Evolutionary conservation across 2,888 invertebrate genomes (phyloP).

Genomic region (Tridacna crocea): DNA sequence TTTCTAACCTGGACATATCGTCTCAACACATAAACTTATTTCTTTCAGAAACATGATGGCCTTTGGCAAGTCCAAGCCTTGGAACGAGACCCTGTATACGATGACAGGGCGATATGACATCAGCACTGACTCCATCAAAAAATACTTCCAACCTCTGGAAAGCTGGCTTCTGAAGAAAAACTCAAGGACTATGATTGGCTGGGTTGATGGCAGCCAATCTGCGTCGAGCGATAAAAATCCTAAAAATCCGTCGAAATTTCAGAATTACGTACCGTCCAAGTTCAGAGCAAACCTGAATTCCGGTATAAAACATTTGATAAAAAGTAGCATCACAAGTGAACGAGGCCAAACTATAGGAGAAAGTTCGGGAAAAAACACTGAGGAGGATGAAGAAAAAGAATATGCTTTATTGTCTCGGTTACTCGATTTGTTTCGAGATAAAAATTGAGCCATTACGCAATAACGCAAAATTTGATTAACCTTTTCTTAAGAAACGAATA

Average conservation of each 20-base stretch:
- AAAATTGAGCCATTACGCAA: neutral
- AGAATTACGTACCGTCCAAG: no score
- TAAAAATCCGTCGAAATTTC: neutral
- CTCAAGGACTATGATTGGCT: conserved; percentile 46
- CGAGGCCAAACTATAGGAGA: no score
- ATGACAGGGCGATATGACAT: conserved; percentile 89
- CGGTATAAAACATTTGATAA: no score
- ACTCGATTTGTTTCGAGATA: neutral
- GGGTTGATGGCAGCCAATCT: conserved; percentile 42
- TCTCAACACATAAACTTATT: no score
- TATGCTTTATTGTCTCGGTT: neutral
- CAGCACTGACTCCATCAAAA: conserved; percentile 90
- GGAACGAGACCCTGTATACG: conserved; percentile 90
- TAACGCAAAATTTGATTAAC: no score
- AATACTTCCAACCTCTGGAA: conserved; percentile 92
- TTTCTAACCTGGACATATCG: no score
- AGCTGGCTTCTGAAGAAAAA: conserved; percentile 87
- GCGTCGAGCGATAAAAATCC: neutral
- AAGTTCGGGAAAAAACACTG: neutral
- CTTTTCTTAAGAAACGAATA: no score
- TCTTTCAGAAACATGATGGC: conserved; percentile 82
- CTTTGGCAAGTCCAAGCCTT: conserved; percentile 85
- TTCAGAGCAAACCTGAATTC: no score
- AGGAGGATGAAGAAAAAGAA: neutral
- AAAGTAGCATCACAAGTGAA: no score